Conservation (phyloP, 1,140 invertebrate genomes). For the Philaenus spumarius region DNA sequence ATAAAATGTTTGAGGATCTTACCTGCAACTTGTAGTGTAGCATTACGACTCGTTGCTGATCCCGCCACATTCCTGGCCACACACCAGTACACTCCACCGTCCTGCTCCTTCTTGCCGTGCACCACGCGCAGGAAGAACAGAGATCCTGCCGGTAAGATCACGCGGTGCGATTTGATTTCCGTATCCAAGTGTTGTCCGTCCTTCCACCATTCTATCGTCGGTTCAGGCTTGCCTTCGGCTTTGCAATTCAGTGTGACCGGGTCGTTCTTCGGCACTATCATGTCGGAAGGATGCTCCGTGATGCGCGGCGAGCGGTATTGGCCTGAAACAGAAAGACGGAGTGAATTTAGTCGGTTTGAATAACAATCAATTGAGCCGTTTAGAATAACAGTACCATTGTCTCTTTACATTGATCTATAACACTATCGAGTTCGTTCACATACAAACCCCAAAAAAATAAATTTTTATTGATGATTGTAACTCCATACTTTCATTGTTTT, state of each 20-base stretch:
- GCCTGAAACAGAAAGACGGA: conserved; percentile 52
- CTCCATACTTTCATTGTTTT: no score
- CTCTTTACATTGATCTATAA: no score
- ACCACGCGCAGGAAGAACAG: conserved; percentile 86
- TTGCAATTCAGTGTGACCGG: conserved; percentile 86
- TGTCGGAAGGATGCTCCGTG: conserved; percentile 88
- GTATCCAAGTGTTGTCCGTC: conserved; percentile 72
- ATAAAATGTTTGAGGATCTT: no score
- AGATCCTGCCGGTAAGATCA: conserved; percentile 84
- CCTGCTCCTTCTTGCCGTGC: conserved; percentile 85
- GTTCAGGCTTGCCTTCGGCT: conserved; percentile 82
- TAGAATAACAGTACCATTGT: no score
- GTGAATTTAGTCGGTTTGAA: no score
- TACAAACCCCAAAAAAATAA: no score
- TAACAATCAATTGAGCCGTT: no score
- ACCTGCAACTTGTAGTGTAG: conserved; percentile 91
- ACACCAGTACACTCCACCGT: conserved; percentile 91
- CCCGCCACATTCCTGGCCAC: conserved; percentile 83
- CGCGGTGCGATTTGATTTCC: conserved; percentile 61
- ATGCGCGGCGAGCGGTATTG: conserved; percentile 82
- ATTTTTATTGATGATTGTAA: no score
- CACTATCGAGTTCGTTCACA: no score
- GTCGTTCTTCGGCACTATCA: conserved; percentile 87
- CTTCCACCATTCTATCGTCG: conserved; percentile 85
- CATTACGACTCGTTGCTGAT: conserved; percentile 79